Percentiles rank a stretch among this genome's conserved stretches.
These are phyloP conservation scores for Venturia canescens DNA, from an alignment of 1,140 invertebrate genomes.

Conservation along the genomic window DNA sequence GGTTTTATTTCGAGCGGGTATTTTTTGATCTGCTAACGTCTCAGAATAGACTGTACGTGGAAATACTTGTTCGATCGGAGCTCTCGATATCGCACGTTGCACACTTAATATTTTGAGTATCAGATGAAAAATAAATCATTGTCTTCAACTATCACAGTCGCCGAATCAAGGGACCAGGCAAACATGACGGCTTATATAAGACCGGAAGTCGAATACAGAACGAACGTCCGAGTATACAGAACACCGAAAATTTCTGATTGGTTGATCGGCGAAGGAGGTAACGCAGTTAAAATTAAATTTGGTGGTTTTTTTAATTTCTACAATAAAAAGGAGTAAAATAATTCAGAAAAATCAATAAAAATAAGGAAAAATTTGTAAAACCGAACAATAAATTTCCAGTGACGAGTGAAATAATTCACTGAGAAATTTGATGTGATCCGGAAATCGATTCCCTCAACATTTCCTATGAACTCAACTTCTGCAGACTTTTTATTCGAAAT, in stretches of 20 bases:
- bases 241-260: slow-evolving; percentile 60
- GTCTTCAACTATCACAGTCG: slow-evolving; percentile 33
- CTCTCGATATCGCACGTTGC: too few species aligned
- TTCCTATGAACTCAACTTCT: too few species aligned
- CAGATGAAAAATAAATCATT: neutral
- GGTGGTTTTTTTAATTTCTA: neutral
- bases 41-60: too few species aligned
- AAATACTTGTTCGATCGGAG: too few species aligned
- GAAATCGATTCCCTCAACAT: too few species aligned
- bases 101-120: too few species aligned
- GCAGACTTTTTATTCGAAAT: neutral
- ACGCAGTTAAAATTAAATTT: slow-evolving; percentile 28
- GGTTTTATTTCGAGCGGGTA: too few species aligned
- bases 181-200: slow-evolving; percentile 56
- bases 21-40: too few species aligned
- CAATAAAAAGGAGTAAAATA: too few species aligned
- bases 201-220: slow-evolving; percentile 54
- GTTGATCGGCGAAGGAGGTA: slow-evolving; percentile 58
- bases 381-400: neutral
- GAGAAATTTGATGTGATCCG: too few species aligned
- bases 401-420: too few species aligned
- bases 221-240: slow-evolving; percentile 50
- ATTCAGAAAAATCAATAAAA: too few species aligned
- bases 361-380: neutral
- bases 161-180: slow-evolving; percentile 50